Conservation (phyloP, 1,140 invertebrate species). For the Helicoverpa zea region DNA sequence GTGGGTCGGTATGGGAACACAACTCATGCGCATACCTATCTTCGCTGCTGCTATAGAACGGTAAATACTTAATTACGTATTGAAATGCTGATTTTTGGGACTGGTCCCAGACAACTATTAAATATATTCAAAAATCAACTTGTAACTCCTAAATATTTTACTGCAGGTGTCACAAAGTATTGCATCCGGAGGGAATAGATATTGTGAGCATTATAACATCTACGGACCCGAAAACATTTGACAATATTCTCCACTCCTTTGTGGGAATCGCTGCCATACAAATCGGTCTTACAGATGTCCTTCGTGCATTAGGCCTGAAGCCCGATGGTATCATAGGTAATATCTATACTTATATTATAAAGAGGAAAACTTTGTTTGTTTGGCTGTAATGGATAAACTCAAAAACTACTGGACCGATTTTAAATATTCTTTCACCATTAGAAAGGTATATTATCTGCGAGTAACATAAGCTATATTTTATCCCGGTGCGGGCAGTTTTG, state of each 20-base stretch:
- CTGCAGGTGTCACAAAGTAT: slow-evolving; percentile 88
- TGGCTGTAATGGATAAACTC: too few relatives aligned
- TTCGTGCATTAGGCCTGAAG: slow-evolving; percentile 90
- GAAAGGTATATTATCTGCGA: too few relatives aligned
- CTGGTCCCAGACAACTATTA: background rate
- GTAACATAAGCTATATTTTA: too few relatives aligned
- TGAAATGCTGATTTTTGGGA: too few relatives aligned
- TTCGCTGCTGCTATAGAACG: slow-evolving; percentile 91
- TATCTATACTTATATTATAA: too few relatives aligned
- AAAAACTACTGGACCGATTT: too few relatives aligned
- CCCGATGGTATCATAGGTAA: slow-evolving; percentile 92
- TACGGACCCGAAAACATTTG: slow-evolving; percentile 89
- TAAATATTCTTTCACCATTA: too few relatives aligned
- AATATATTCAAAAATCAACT: background rate
- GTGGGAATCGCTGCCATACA: slow-evolving; percentile 95
- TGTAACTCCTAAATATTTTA: background rate
- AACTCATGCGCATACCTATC: slow-evolving; percentile 88
- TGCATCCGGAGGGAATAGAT: slow-evolving; percentile 91
- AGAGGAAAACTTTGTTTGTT: too few relatives aligned
- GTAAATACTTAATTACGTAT: slow-evolving; percentile 61
- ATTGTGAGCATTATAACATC: slow-evolving; percentile 92
- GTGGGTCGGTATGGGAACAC: slow-evolving; percentile 93
- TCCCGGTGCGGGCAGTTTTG: too few relatives aligned
- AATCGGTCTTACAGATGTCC: slow-evolving; percentile 92
- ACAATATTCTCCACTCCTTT: slow-evolving; percentile 94